A percentile compares a stretch with the other conserved stretches of the same genome.
These are phyloP conservation scores for Temnopleurus reevesii DNA, from an alignment of 53 echinoderm and acorn worm genomes.

Conservation along the genomic window DNA sequence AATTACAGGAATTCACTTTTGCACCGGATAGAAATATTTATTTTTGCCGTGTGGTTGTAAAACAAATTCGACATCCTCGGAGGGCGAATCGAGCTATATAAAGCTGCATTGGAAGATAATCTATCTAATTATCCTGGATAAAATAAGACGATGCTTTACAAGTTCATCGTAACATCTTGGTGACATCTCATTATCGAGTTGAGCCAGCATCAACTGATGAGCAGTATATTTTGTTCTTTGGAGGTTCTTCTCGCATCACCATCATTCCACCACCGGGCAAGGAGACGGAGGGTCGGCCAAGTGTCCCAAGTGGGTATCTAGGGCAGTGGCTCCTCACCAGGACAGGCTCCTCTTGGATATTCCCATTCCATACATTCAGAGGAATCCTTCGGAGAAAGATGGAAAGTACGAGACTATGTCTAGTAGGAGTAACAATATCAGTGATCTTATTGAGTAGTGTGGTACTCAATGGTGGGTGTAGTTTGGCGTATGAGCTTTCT, in stretches of 20 bases:
- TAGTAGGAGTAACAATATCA: slow-evolving; percentile 50
- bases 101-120: not conserved
- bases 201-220: slow-evolving; percentile 1
- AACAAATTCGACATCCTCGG: not conserved
- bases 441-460: slow-evolving; percentile 32
- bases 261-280: slow-evolving; percentile 20
- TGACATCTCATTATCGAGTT: too few species aligned
- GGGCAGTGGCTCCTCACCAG: not conserved
- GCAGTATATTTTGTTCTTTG: not conserved
- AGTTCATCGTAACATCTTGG: not conserved
- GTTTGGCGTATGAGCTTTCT: not conserved
- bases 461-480: slow-evolving; percentile 39
- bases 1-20: not conserved
- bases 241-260: slow-evolving; percentile 1
- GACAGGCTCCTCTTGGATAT: not conserved
- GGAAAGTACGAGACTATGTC: slow-evolving; percentile 42
- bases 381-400: slow-evolving; percentile 13
- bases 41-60: not conserved
- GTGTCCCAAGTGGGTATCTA: not conserved
- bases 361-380: not conserved
- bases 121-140: slow-evolving; percentile 1
- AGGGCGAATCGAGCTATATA: slow-evolving; percentile 6
- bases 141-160: not conserved
- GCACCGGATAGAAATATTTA: not conserved
- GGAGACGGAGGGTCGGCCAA: slow-evolving; percentile 32